These are phyloP conservation scores for Pandion haliaetus DNA, from an alignment of 2,113 vertebrate species.

Conservation along the genomic window DNA sequence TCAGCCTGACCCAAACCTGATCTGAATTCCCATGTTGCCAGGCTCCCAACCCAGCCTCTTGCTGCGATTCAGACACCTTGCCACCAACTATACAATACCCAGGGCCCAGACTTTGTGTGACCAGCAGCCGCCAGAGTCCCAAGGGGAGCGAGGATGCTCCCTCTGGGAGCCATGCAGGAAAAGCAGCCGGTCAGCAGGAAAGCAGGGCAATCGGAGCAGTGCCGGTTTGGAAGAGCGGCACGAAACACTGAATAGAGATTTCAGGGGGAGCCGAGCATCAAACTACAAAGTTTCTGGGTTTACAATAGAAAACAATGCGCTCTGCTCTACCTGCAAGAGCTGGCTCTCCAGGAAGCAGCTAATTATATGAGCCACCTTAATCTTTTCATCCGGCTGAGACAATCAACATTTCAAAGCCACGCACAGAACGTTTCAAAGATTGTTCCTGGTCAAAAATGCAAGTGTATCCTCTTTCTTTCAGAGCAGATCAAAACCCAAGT, in stretches of 20 bases:
- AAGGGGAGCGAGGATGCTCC: neutral
- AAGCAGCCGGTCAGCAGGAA: accelerated
- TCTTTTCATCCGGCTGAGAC: slow-evolving; percentile 58
- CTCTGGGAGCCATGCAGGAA: neutral
- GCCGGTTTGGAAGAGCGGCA: neutral
- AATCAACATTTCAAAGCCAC: slow-evolving; percentile 57
- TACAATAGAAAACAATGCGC: neutral
- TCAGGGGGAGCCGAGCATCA: neutral
- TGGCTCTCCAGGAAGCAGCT: slow-evolving; percentile 38
- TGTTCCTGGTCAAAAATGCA: slow-evolving; percentile 39
- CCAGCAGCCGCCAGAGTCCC: neutral
- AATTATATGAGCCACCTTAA: slow-evolving; percentile 54
- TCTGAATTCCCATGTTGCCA: neutral
- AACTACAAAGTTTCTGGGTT: neutral
- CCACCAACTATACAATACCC: neutral
- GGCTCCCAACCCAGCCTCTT: neutral
- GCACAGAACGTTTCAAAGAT: slow-evolving; percentile 30
- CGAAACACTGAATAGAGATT: neutral
- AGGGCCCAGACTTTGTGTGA: accelerated
- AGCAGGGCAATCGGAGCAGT: neutral
- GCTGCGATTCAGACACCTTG: neutral
- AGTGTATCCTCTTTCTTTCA: slow-evolving; percentile 55
- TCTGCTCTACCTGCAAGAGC: slow-evolving; percentile 18
- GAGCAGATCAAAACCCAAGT: slow-evolving; percentile 50
- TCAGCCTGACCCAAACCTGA: neutral